These are phyloP conservation scores for Drosophila mayaguana DNA, from an alignment of 2,888 invertebrate species.

Conservation along the genomic window DNA sequence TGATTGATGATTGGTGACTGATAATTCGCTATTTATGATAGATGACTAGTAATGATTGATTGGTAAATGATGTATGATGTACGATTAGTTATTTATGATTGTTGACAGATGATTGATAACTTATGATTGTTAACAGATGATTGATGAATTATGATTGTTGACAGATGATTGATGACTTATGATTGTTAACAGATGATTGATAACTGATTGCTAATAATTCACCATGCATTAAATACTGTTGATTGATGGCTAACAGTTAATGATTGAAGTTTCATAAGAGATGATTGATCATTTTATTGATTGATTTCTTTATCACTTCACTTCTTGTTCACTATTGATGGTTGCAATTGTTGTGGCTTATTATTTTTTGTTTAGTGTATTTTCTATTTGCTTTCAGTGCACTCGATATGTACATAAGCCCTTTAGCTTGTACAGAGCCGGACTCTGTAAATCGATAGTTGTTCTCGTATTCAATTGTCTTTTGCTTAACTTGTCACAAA, in stretches of 20 bases:
- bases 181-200: neutral
- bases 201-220: neutral
- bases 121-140: neutral
- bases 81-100: neutral
- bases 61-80: neutral
- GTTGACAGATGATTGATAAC: neutral
- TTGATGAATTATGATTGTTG: neutral
- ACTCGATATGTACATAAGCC: conserved; percentile 27
- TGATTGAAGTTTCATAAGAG: neutral
- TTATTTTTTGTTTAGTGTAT: no score
- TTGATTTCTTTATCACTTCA: neutral
- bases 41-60: neutral
- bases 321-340: no score
- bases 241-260: neutral
- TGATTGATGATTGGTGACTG: neutral
- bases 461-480: conserved; percentile 3
- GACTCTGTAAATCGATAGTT: conserved; percentile 45
- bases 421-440: conserved; percentile 9
- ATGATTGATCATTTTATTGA: neutral
- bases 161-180: neutral
- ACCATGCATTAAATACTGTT: no score
- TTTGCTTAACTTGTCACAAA: conserved; percentile 18
- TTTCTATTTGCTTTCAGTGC: conserved; percentile 2
- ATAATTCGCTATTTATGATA: neutral
- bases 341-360: no score